These are phyloP conservation scores for Barnardius zonarius DNA, from an alignment of 2,113 vertebrate genomes.

Conservation along the genomic window DNA sequence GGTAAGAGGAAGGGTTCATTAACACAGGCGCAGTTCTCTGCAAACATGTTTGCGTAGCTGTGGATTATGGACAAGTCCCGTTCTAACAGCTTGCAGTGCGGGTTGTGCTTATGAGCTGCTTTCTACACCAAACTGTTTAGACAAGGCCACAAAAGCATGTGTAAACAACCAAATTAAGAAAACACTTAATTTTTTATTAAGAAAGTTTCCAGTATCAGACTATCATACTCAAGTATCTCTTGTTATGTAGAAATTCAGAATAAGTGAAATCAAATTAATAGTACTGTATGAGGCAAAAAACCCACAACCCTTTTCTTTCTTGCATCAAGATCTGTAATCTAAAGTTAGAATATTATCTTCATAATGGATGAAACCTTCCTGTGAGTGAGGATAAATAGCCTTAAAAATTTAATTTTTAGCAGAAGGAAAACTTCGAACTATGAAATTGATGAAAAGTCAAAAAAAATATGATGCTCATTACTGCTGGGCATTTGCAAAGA, in stretches of 20 bases:
- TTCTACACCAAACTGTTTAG: background rate
- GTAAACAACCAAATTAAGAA: background rate
- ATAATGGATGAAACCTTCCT: background rate
- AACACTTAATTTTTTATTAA: background rate
- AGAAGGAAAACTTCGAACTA: background rate
- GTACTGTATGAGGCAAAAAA: background rate
- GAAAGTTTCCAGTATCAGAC: background rate
- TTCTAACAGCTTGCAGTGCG: background rate
- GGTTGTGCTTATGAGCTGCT: background rate
- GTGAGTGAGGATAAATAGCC: background rate
- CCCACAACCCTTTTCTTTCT: background rate
- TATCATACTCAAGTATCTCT: background rate
- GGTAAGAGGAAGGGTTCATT: background rate
- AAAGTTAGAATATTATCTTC: background rate
- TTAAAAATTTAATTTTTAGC: background rate
- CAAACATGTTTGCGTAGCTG: background rate
- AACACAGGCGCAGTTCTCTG: background rate
- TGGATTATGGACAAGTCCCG: background rate
- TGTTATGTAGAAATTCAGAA: background rate
- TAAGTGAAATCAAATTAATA: background rate
- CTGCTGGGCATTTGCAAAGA: background rate
- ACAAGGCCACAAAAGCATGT: background rate
- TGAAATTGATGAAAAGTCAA: background rate
- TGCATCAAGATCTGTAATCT: background rate
- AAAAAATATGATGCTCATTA: background rate